Evolutionary conservation across 2,888 invertebrate species (phyloP), one percentile per base, ranked within the genome.

Genomic region (Sinhomidia bicolor): DNA sequence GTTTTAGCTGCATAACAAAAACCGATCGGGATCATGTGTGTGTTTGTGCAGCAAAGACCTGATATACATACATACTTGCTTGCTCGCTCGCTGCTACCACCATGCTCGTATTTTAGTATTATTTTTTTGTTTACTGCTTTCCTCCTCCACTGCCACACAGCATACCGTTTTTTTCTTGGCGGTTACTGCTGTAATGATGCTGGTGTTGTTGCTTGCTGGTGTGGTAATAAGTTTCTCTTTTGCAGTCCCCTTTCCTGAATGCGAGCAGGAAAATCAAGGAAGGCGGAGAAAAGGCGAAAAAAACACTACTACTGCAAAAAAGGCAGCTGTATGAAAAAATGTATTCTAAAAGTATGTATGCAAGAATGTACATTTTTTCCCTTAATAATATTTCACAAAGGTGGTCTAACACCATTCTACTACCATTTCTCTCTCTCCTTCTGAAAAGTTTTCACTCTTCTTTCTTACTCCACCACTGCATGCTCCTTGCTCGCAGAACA

Each of bases 251-350:
- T 20, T 76, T 76, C 76, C 76, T 76, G 78, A n/a, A 20, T 78
- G 78, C 6, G 78, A 78, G 78, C 7, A 76, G 76, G 26, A 51
- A 57, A 54, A 78, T 78, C 17, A 78, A 57, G 78, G 57, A 78
- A 78, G 78, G 78, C 78, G 78, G 54, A 32, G 78, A 57, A 51
- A 78, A 78, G 20, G 78, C 57, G n/a, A 78, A 78, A 78, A n/a
- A n/a, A n/a, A n/a, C n/a, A n/a, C n/a, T n/a, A n/a, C 78, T 54
- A 65, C 36, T 29, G 47, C 17, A 76, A 41, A 51, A 23, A 71
- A 29, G 26, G 12, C 12, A 62, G 26, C 29, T 17, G 54, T 26
- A 36, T n/a, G 71, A 23, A 44, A 26, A 47, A 26, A n/a, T 41
- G 44, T 9, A 71, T n/a, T 65, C 5, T 14, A 17, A 20, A 44